Evolutionary conservation across 2,888 invertebrate genomes (phyloP).

Genomic region (Hymenopus coronatus): DNA sequence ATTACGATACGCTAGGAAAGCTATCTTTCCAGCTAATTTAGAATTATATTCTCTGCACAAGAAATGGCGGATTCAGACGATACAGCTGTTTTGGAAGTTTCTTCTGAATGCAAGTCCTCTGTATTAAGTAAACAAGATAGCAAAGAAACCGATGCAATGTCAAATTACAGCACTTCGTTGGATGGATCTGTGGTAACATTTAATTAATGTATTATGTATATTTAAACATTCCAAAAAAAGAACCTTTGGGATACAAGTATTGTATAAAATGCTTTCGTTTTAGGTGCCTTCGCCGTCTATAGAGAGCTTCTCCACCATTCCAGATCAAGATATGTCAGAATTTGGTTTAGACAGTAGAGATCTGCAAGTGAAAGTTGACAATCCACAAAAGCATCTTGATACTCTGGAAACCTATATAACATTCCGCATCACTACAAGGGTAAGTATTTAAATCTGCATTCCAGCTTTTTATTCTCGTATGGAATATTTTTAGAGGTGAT

Average conservation of each 20-base stretch:
- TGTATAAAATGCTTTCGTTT: conserved; percentile 32
- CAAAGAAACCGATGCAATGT: conserved; percentile 35
- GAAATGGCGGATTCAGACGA: conserved; percentile 33
- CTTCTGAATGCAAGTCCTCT: conserved; percentile 34
- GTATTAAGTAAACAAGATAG: conserved; percentile 30
- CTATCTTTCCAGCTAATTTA: background rate
- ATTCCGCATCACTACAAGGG: conserved; percentile 65
- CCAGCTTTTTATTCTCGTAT: no score
- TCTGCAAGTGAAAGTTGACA: conserved; percentile 65
- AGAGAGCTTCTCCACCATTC: conserved; percentile 59
- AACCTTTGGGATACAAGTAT: no score
- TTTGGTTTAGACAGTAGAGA: conserved; percentile 56
- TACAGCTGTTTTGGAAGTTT: conserved; percentile 36
- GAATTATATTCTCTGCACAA: background rate
- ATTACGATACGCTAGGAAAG: background rate
- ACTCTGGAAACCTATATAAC: conserved; percentile 70
- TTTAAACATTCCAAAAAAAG: background rate
- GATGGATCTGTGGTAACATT: conserved; percentile 35
- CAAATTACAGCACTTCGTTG: conserved; percentile 35
- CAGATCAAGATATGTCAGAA: conserved; percentile 56
- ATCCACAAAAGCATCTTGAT: conserved; percentile 69
- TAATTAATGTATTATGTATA: no score
- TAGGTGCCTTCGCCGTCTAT: conserved; percentile 58
- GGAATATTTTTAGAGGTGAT: no score
- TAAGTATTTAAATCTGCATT: conserved; percentile 39